phyloP scores from a whole-genome alignment of 2,113 vertebrate genomes.

The Ochotona princeps region DNA sequence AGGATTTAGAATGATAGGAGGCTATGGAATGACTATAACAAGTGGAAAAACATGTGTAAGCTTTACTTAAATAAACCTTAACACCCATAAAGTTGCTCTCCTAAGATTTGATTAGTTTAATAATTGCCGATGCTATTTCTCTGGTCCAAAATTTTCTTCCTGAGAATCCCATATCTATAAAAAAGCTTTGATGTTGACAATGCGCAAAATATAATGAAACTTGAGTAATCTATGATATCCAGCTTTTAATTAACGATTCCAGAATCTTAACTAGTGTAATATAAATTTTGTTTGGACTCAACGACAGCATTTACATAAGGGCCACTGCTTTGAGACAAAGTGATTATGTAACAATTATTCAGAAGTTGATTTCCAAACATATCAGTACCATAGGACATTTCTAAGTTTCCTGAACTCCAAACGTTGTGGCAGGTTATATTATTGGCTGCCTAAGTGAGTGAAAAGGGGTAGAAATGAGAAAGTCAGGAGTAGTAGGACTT shows the following conservation, averaged over 20 bases:
- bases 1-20: neutral
- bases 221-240: neutral
- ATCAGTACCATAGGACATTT: neutral
- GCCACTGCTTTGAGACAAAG: neutral
- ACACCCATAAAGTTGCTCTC: neutral
- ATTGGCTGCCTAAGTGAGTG: neutral
- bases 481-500: neutral
- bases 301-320: neutral
- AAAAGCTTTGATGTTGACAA: neutral
- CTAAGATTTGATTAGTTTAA: constrained; percentile 22
- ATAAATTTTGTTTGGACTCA: neutral
- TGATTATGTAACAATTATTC: neutral
- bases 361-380: neutral
- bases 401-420: neutral
- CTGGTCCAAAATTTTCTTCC: constrained; percentile 22
- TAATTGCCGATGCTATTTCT: neutral
- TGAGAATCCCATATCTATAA: neutral
- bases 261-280: neutral
- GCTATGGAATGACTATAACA: neutral
- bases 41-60: neutral
- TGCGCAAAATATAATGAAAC: constrained; percentile 47
- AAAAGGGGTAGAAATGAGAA: neutral
- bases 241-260: neutral
- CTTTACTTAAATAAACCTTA: neutral
- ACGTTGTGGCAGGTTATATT: neutral